Evolutionary conservation across 1,140 invertebrate species (phyloP).

Genomic region (Lordiphosa stackelbergi): DNA sequence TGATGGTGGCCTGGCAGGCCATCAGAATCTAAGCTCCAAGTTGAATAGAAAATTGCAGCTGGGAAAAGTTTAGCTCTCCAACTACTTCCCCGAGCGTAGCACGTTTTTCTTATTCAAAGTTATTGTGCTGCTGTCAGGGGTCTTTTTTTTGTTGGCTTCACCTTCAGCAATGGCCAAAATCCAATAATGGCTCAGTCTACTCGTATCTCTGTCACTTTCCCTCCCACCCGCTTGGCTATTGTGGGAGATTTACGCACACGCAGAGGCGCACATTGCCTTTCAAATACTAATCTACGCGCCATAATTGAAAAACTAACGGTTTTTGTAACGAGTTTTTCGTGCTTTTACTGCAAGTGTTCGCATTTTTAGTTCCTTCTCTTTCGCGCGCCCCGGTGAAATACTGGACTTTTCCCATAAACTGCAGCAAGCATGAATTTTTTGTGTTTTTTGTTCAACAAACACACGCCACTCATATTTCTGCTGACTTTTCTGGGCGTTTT

Average conservation of each 20-base stretch:
- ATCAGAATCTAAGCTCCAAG: conserved; percentile 28
- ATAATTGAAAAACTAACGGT: conserved; percentile 74
- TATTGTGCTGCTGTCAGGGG: conserved; percentile 65
- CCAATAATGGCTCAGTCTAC: conserved; percentile 54
- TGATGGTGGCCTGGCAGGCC: conserved; percentile 13
- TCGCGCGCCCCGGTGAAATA: conserved; percentile 19
- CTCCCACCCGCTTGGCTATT: conserved; percentile 3
- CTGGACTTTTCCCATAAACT: conserved; percentile 52
- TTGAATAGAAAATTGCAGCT: conserved; percentile 59
- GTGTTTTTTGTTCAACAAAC: conserved; percentile 21
- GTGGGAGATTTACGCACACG: conserved; percentile 57
- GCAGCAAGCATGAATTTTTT: conserved; percentile 56
- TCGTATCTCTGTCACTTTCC: conserved; percentile 12
- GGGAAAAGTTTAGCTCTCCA: conserved; percentile 17
- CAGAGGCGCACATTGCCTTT: conserved; percentile 39
- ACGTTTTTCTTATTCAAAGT: conserved; percentile 64
- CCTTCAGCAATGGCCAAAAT: conserved; percentile 55
- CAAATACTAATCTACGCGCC: conserved; percentile 73
- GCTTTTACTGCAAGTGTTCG: conserved; percentile 59
- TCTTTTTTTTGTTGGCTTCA: conserved; percentile 30
- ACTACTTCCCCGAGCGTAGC: conserved; percentile 29
- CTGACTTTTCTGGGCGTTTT: conserved; percentile 49
- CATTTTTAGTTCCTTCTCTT: conserved; percentile 40
- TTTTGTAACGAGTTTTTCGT: conserved; percentile 74
- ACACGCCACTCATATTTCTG: conserved; percentile 53